Percentiles rank a stretch among this genome's conserved stretches.
Evolutionary conservation across 2,888 invertebrate species (phyloP).

Genomic region (Parnassius mnemosyne): DNA sequence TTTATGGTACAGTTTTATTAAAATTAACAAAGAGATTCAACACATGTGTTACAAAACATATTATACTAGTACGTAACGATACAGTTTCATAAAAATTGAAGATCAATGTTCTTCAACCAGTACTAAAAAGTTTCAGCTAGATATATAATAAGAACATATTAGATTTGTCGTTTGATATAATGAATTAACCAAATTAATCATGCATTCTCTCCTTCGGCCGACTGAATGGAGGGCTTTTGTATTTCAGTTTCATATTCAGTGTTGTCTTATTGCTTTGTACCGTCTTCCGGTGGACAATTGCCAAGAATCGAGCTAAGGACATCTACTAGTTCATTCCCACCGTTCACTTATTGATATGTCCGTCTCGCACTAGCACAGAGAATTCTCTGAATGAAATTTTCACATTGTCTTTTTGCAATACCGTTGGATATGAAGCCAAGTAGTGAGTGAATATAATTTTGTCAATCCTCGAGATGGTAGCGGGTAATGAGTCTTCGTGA

Average conservation of each 20-base stretch:
- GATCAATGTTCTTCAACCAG: too few relatives aligned
- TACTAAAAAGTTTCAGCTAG: too few relatives aligned
- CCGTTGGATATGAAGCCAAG: slow-evolving; percentile 62
- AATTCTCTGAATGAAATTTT: slow-evolving; percentile 75
- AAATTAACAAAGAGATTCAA: too few relatives aligned
- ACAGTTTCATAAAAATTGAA: too few relatives aligned
- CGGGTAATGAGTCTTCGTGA: slow-evolving; percentile 36
- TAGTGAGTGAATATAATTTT: slow-evolving; percentile 71
- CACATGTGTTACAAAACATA: too few relatives aligned
- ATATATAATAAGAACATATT: too few relatives aligned
- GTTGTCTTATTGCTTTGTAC: slow-evolving; percentile 69
- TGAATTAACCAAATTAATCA: slow-evolving; percentile 49
- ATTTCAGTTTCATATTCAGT: slow-evolving; percentile 65
- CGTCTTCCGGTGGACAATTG: slow-evolving; percentile 78
- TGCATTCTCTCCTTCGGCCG: slow-evolving; percentile 48
- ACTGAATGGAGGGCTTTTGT: slow-evolving; percentile 71
- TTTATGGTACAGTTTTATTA: too few relatives aligned
- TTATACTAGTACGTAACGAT: too few relatives aligned
- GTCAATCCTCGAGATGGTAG: slow-evolving; percentile 46
- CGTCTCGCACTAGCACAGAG: slow-evolving; percentile 49
- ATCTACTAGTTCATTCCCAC: slow-evolving; percentile 44
- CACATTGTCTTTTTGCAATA: slow-evolving; percentile 72
- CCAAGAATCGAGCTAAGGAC: slow-evolving; percentile 69
- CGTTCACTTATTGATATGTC: slow-evolving; percentile 34
- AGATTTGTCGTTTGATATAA: background rate